Conservation (phyloP, 2,797 vertebrate species). For the Ptychobarbus kaznakovi region DNA sequence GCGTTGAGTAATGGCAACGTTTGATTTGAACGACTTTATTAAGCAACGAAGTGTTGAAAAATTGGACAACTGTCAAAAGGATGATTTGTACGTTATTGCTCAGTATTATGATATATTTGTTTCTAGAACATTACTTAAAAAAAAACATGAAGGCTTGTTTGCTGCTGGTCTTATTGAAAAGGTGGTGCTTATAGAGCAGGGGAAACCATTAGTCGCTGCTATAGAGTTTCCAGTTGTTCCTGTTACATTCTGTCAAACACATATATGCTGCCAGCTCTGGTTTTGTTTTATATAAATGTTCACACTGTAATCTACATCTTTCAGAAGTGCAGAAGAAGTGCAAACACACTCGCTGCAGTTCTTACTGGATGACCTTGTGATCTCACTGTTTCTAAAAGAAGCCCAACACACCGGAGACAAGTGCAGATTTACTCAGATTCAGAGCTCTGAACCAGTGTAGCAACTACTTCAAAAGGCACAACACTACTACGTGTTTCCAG, state of each 20-base stretch:
- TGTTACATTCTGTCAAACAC: background rate
- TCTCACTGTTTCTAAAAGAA: conserved; percentile 24
- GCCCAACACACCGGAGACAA: conserved; percentile 6
- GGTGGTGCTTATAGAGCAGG: background rate
- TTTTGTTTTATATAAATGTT: background rate
- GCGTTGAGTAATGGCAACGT: background rate
- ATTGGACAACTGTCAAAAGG: background rate
- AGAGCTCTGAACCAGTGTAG: background rate
- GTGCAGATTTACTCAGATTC: background rate
- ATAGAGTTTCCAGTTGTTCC: background rate
- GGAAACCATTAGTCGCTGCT: background rate
- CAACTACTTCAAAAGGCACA: background rate
- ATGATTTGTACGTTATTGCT: background rate
- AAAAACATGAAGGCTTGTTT: background rate
- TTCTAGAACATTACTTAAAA: background rate
- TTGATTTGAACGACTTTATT: background rate
- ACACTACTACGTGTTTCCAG: background rate
- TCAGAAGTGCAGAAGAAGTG: background rate
- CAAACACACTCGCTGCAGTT: background rate
- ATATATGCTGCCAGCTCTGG: background rate
- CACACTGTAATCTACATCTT: background rate
- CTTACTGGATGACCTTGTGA: background rate
- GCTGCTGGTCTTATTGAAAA: background rate
- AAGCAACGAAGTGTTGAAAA: background rate
- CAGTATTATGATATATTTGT: background rate